phyloP scores from a whole-genome alignment of 2,888 invertebrate species.

The Aspidiotus destructor region DNA sequence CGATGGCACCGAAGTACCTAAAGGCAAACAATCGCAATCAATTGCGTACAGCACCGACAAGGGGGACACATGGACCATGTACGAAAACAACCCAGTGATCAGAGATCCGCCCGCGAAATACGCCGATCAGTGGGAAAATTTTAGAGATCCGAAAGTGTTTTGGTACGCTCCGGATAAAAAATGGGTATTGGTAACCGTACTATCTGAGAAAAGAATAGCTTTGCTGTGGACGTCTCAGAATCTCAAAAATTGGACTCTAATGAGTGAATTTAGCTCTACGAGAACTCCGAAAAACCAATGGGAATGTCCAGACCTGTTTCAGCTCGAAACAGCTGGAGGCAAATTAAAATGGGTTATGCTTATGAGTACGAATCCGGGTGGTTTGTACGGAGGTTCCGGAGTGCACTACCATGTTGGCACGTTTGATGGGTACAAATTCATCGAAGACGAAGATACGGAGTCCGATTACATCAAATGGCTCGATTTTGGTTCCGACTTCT shows the following conservation, averaged over 20 bases:
- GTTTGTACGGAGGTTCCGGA: slow-evolving; percentile 36
- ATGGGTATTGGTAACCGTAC: slow-evolving; percentile 43
- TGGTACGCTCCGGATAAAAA: slow-evolving; percentile 43
- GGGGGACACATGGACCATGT: slow-evolving; percentile 41
- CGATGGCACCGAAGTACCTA: background rate
- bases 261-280: slow-evolving; percentile 42
- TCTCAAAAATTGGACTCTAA: slow-evolving; percentile 42
- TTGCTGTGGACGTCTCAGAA: slow-evolving; percentile 44
- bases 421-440: slow-evolving; percentile 42
- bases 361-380: slow-evolving; percentile 43
- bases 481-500: slow-evolving; percentile 25
- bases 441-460: slow-evolving; percentile 22
- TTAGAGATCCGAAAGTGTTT: slow-evolving; percentile 49
- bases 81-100: slow-evolving; percentile 42
- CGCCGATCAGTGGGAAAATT: slow-evolving; percentile 42
- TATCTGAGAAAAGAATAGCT: slow-evolving; percentile 41
- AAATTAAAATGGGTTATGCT: slow-evolving; percentile 42
- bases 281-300: slow-evolving; percentile 45
- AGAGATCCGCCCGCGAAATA: slow-evolving; percentile 4
- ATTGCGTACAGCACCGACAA: slow-evolving; percentile 41
- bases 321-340: slow-evolving; percentile 38
- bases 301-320: slow-evolving; percentile 49
- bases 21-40: slow-evolving; percentile 38
- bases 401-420: slow-evolving; percentile 46
- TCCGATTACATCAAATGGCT: background rate